Conservation (phyloP, 2,888 invertebrate species). For the Andrena bicolor region DNA sequence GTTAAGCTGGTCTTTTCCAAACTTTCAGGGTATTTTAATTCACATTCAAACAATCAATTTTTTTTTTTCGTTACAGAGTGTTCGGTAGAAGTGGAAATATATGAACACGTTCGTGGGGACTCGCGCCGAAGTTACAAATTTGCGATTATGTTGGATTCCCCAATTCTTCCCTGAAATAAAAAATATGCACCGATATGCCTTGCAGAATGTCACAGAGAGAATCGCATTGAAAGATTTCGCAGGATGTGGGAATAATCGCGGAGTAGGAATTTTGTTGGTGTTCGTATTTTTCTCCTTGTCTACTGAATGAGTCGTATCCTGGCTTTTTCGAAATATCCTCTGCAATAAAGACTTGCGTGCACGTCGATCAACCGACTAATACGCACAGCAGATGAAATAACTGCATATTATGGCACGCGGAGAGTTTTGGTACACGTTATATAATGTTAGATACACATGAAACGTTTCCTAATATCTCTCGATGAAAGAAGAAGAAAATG, state of each 20-base stretch:
- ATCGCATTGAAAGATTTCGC: neutral
- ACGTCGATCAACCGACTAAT: constrained; percentile 35
- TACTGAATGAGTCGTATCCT: constrained; percentile 22
- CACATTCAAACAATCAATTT: too few species aligned
- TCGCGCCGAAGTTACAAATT: too few species aligned
- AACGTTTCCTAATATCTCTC: neutral
- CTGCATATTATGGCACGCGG: neutral
- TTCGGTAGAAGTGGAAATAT: too few species aligned
- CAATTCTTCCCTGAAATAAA: too few species aligned
- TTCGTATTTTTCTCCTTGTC: constrained; percentile 6
- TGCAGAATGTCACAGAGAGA: neutral
- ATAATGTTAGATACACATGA: neutral
- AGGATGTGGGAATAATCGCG: constrained; percentile 10
- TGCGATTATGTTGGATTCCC: too few species aligned
- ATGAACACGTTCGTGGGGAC: too few species aligned
- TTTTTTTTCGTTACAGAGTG: too few species aligned
- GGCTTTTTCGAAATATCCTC: constrained; percentile 23
- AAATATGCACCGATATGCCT: neutral
- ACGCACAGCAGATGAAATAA: constrained; percentile 16
- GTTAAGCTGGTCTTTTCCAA: too few species aligned
- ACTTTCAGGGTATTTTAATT: too few species aligned
- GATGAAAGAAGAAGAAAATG: neutral
- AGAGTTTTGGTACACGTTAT: neutral
- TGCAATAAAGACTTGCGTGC: constrained; percentile 49
- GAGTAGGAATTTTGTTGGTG: constrained; percentile 23